Evolutionary conservation across 2,888 invertebrate genomes (phyloP), one percentile per base, ranked within the genome.

Genomic region (Cosmorhoe ocellata): DNA sequence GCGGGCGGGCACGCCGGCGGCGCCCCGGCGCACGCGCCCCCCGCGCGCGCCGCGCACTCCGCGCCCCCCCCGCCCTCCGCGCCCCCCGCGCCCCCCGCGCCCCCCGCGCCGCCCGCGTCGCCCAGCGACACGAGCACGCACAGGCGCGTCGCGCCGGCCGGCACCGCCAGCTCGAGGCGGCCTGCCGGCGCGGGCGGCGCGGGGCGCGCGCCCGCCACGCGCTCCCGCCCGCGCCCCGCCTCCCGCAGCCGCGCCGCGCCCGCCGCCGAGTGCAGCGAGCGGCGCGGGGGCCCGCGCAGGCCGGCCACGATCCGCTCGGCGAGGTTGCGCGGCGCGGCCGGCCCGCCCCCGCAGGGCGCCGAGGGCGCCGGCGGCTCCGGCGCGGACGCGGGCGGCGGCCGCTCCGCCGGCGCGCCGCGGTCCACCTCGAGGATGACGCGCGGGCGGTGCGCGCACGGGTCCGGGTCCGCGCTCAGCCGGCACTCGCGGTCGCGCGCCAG

Each of bases 361-460:
- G 34, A 24, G 14, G 27, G 8, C 41, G 33, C 37, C 46, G 22
- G 27, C 36, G 14, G 48, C 51, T 12, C 4, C 1, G 31, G 14
- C 6, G 32, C n/a, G 31, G 37, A 27, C 24, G 37, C 10, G 26
- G 40, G 9, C 5, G 31, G 1, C 11, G 31, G 8, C 32, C 11
- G 1, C 9, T 9, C 33, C 9, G 12, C 2, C 8, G 41, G 11
- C 12, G 28, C 12, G 39, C 45, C 56, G 18, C 82, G 76, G 24
- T 80, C 74, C 13, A 81, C 63, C 38, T 76, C 68, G 4, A 78
- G 24, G 24, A 80, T 54, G 1, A 74, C 51, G 10, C 73, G 74
- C 1, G 79, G 77, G 0, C 62, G 67, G 46, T 80, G 76, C n/a
- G 70, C 71, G 62, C 81, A 82, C 9, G 78, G 76, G 55, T 80